Base-by-base conservation (phyloP, 2,797 vertebrate species). In the Melanotaenia trifasciata region DNA sequence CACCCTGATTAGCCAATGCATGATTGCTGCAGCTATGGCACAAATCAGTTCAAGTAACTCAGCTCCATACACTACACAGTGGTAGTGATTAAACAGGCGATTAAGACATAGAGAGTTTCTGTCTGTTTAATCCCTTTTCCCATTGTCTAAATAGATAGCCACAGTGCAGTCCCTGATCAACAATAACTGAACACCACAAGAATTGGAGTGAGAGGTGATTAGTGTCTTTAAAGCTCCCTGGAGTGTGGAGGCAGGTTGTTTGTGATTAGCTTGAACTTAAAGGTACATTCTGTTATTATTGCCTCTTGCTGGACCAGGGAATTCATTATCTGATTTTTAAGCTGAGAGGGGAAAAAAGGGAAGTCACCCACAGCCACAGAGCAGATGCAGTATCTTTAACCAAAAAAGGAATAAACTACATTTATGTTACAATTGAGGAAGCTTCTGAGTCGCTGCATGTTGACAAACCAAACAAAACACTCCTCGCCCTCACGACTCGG, bases 11-110 rank as follows among this genome's bases (percentile, higher is more conserved):
- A 91, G 87, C 83, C 85, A 69, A 81, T 86, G 78, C 79, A 83
- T 93, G 93, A 94, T 92, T 90, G 89, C 89, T 75, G 74, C 81
- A 81, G 74, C 79, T 75, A 78, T 69, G 79, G 88, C 83, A 77
- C 86, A 93, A 94, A 94, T 94, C 94, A 94, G 84, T 88, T 92
- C 85, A 79, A 89, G 85, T 87, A 91, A 92, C 93, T 86, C 87
- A 66, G 83, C 90, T 88, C 86, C 80, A 81, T 83, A 89, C 74
- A 77, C 80, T 82, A 72, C 74, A 89, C 87, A 90, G 88, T 83
- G 70, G 87, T 73, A 80, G 74, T 93, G 91, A 95, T 94, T 94
- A 93, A 89, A 90, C 87, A 84, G 79, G 68, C 85, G 84, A 90
- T 92, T 91, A 91, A 83, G 85, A 85, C 67, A 70, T 67, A 79